Conservation (phyloP, 2,888 invertebrate genomes). For the Onchidella celtica region DNA sequence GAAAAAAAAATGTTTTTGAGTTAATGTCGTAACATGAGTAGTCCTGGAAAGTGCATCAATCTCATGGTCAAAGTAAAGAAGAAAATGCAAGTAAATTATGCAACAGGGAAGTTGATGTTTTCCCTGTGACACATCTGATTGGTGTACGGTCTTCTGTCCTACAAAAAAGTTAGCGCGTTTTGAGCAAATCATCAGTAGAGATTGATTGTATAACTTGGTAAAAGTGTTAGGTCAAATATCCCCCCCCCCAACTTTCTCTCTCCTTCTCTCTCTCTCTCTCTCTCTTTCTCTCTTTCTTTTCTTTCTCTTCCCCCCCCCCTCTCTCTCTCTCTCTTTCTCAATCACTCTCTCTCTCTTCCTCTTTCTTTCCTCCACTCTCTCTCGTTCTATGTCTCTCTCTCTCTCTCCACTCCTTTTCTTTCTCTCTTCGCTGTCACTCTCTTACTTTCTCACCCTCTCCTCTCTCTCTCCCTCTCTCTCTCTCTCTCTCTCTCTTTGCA, state of each 20-base stretch:
- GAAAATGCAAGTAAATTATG: too few relatives aligned
- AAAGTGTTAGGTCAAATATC: too few relatives aligned
- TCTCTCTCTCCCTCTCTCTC: neutral
- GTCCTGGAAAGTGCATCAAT: too few relatives aligned
- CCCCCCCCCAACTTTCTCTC: constrained; percentile 14
- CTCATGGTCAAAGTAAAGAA: too few relatives aligned
- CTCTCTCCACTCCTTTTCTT: neutral
- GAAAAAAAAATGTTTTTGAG: too few relatives aligned
- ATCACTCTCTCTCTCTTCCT: neutral
- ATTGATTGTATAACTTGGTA: too few relatives aligned
- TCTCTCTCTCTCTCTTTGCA: constrained; percentile 4
- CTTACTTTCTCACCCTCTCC: neutral
- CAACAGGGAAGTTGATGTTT: too few relatives aligned
- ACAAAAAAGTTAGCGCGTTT: too few relatives aligned
- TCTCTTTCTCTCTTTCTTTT: constrained; percentile 2
- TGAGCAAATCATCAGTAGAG: too few relatives aligned
- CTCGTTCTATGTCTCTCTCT: neutral
- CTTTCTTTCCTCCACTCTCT: neutral
- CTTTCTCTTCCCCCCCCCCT: neutral
- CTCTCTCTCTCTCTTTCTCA: neutral
- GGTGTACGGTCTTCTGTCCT: too few relatives aligned
- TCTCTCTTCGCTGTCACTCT: neutral
- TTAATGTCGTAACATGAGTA: too few relatives aligned
- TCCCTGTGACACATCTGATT: too few relatives aligned
- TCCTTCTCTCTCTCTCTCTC: neutral